Evolutionary conservation across 2,888 invertebrate species (phyloP), one percentile per base, ranked within the genome.

Genomic region (Dicycla oo): DNA sequence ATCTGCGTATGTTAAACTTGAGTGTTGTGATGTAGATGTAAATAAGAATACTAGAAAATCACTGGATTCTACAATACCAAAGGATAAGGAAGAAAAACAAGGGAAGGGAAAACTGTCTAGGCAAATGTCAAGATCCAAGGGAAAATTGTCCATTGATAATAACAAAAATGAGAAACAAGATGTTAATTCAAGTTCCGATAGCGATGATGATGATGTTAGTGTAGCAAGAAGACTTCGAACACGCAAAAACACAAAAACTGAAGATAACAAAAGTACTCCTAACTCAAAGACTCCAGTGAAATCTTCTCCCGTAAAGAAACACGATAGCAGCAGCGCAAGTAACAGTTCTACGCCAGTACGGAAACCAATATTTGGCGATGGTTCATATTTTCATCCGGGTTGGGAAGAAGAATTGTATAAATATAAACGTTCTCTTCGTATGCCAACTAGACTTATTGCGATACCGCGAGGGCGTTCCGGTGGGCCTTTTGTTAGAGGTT

Each of bases 331-430:
- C 74, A 90, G 88, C 76, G 88, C 90, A 57, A 94, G 93, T 81
- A 92, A 88, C 75, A 91, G 92, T 86, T 94, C 94, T 15, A 94
- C 93, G 15, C 92, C 92, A 23, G 82, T 93, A 38, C 91, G 92
- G 45, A 97, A 97, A 90, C 96, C 97, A n/a, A 94, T 96, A 47
- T 97, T 97, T 88, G 97, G 97, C 6, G 97, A 97, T 89, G 97
- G 97, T 47, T 97, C 97, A 56, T 97, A 97, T 88, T 98, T 98
- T 87, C 96, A 97, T 83, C 98, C 98, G 0, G 98, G 98, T 0
- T 98, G 98, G 98, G 98, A 98, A 93, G 97, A 98, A 89, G 98
- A 98, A 88, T 96, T 98, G 26, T 98, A 98, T 88, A 97, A 97
- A 85, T 98, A 97, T 88, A 98, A 98, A 91, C 97, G 98, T 84